Evolutionary conservation across 2,797 vertebrate species (phyloP), one percentile per base, ranked within the genome.

Genomic region (Cirrhinus molitorella): DNA sequence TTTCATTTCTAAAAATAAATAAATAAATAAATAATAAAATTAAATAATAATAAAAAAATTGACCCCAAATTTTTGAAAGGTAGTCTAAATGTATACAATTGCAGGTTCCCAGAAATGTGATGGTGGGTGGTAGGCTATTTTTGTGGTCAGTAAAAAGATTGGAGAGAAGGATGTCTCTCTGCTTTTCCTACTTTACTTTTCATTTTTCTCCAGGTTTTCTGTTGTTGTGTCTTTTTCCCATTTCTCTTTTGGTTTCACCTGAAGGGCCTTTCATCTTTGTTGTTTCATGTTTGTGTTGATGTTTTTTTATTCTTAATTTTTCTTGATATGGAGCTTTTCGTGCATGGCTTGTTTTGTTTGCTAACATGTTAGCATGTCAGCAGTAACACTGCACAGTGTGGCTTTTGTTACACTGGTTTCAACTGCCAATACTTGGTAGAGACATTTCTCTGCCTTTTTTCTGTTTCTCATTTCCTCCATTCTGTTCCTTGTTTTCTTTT

Each of bases 101-200:
- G 1, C 5, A 61, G 34, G 4, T 77, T 78, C 43, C 43, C 45
- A 67, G 10, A 71, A 43, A 25, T 59, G 4, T 59, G 11, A 3
- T 25, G 19, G 17, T 45, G 28, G 53, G 13, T 43, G 59, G 19
- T 65, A 31, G 40, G 40, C 40, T 43, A 43, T 43, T 47, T 65
- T 21, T 23, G 2, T 43, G 57, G 37, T 14, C 47, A 47, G 9
- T n/a, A 21, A 53, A 16, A 28, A 40, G 31, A 63, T n/a, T 40
- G 16, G 63, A 55, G 89, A 94, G 94, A 94, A 80, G 94, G 94
- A 94, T 94, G 94, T 94, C 94, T 96, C 86, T 17, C 61, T 88
- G 3, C 75, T 63, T 75, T 76, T 75, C 40, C 80, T 88, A 17
- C 89, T 87, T 86, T 87, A 85, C 47, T 86, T 51, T 43, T 51